Evolutionary conservation across 1,140 invertebrate genomes (phyloP), one percentile per base, ranked within the genome.

Genomic region (Trachymyrmex cornetzi): DNA sequence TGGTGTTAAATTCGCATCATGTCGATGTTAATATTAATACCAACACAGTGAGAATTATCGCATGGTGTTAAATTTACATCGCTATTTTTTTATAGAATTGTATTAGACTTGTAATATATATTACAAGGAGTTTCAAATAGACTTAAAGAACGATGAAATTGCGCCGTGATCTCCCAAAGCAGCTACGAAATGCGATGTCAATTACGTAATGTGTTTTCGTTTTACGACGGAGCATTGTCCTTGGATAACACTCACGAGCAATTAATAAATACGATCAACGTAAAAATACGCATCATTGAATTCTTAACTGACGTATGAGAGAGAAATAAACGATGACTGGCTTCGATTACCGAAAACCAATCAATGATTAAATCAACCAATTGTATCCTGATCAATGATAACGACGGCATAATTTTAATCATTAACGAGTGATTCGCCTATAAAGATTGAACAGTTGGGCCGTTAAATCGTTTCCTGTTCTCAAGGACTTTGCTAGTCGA

Each of bases 401-500:
- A 55, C 16, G 30, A 44, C 11, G 4, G 48, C 48, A 66, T 48
- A 48, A 77, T 79, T 63, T 80, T 55, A 71, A 48, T 74, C 74
- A 34, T 66, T 77, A 55, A 11, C 34, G 48, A 19, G 48, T 11
- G 22, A 81, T 5, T 11, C 16, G 64, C 1, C 3, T 19, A 48
- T 14, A 48, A 12, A 53, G 44, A 55, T 80, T 38, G 34, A 79
- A 64, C 24, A 38, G 57, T 63, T 44, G 22, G 22, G 48, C 14
- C 4, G 55, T 63, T 50, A 22, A 63, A 63, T 44, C 69, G 24
- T 61, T 74, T 59, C 55, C 50, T 44, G 53, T 53, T 66, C 57
- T 64, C 82, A 77, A 85, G 82, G 71, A 85, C 59, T 24, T 16
- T 27, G 82, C 82, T 57, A 53, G 11, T 77, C 14, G 63, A 85